These are phyloP conservation scores for Brachionus plicatilis DNA, from an alignment of 1,140 invertebrate species.

Conservation along the genomic window DNA sequence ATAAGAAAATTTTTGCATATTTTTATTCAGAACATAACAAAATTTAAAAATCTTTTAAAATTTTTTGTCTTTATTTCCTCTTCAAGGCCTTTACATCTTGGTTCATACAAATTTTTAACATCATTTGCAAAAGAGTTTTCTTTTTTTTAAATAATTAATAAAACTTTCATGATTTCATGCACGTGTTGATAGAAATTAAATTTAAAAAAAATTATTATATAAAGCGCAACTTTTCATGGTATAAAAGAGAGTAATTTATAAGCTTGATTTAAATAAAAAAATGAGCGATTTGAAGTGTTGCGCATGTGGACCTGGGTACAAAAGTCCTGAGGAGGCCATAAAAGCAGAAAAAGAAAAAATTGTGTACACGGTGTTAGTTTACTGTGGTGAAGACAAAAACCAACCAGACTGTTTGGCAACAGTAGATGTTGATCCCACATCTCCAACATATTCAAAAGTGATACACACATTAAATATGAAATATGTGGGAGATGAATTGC, in stretches of 20 bases:
- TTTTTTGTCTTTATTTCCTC: no score
- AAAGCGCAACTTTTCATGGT: neutral
- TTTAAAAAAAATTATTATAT: no score
- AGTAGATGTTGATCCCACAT: slow-evolving; percentile 80
- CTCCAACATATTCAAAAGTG: slow-evolving; percentile 78
- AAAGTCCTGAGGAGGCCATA: slow-evolving; percentile 71
- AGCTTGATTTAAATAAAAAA: neutral
- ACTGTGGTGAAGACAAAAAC: slow-evolving; percentile 48
- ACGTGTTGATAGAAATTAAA: no score
- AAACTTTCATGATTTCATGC: no score
- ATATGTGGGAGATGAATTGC: slow-evolving; percentile 77
- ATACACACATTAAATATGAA: slow-evolving; percentile 75
- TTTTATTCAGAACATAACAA: no score
- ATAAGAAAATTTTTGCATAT: no score
- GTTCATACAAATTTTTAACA: no score
- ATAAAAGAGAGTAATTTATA: neutral
- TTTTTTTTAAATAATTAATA: no score
- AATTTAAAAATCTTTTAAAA: no score
- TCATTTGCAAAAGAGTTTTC: no score
- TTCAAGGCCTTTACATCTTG: no score
- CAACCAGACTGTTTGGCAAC: slow-evolving; percentile 77
- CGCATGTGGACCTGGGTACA: slow-evolving; percentile 51
- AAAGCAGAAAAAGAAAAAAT: slow-evolving; percentile 73
- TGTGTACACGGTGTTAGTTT: slow-evolving; percentile 78
- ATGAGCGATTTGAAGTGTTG: neutral